Base-by-base conservation (phyloP, 2,888 invertebrate genomes). In the Cheilosia vernalis region DNA sequence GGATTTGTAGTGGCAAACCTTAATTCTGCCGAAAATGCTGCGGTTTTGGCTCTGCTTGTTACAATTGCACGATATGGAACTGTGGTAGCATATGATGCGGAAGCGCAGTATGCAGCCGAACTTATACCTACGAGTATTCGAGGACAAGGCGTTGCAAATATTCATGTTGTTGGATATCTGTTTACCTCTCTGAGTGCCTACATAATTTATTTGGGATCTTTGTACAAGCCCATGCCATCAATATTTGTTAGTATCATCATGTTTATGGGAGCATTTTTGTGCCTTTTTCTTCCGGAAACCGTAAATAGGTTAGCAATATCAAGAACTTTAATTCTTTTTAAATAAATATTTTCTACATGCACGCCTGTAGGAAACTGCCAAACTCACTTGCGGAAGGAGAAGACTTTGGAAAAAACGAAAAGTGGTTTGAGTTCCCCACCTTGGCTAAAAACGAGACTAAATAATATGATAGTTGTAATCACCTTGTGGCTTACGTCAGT, bases 81-180 rank as follows among this genome's bases (percentile, higher is more conserved):
- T 13, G 94, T 93, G 4, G 93, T 94, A 0, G 93, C 94, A 13
- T 94, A 94, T 88, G 94, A 94, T 90, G 94, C 94, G 4, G 94
- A 94, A 24, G 93, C 94, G 15, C 95, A 95, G 89, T 95, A 95
- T 88, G 94, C 94, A 1, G 94, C 94, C 0, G 95, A 95, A 89
- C 90, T 95, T 40, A 93, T 94, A 58, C 95, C 95, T 10, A 94
- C 94, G 1, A 93, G 93, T 56, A 93, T 95, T 1, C 90, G 94
- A 30, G 95, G 94, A 0, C 94, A 94, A 88, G 94, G 94, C n/a
- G 93, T 95, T 4, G 93, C 94, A 9, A 93, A 93, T 42, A 93
- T 94, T 1, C 94, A 95, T 88, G 93, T 94, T 1, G 92, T 93
- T n/a, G 95, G 94, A 2, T 93, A 94, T 88, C 93, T 93, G 1